phyloP scores from a whole-genome alignment of 2,113 vertebrate species.

The Rhombomys opimus region DNA sequence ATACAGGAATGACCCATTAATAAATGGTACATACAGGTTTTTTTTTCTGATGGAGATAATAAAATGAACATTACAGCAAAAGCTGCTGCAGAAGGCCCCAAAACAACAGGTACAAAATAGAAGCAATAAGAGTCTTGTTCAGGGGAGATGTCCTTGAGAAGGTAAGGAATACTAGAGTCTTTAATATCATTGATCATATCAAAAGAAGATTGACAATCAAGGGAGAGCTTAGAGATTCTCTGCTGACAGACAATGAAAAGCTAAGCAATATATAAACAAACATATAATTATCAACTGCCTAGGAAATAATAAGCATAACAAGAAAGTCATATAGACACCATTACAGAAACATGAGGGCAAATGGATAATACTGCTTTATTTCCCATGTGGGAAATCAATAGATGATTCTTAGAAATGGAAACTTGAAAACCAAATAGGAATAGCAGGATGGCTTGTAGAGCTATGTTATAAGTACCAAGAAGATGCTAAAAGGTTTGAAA shows the following conservation, averaged over 20 bases:
- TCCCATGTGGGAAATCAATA: not conserved
- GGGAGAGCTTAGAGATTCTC: not conserved
- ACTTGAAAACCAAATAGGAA: not conserved
- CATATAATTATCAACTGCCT: not conserved
- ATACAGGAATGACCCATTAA: not conserved
- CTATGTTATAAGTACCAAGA: not conserved
- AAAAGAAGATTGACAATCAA: not conserved
- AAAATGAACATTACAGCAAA: not conserved
- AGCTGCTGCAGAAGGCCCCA: not conserved
- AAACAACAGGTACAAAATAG: not conserved
- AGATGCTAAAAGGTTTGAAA: not conserved
- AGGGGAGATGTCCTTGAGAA: not conserved
- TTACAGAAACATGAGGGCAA: no score
- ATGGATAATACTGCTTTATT: not conserved
- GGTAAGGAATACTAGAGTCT: rapidly evolving
- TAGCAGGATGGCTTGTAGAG: no score
- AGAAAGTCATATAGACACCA: not conserved
- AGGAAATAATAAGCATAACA: not conserved
- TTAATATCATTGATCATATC: not conserved
- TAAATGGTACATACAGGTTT: not conserved
- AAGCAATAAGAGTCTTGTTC: not conserved
- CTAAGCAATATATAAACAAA: not conserved
- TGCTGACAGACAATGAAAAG: not conserved
- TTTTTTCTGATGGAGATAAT: not conserved
- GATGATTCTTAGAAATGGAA: not conserved